These are phyloP conservation scores for Nasonia oneida DNA, from an alignment of 2,888 invertebrate genomes.

Conservation along the genomic window DNA sequence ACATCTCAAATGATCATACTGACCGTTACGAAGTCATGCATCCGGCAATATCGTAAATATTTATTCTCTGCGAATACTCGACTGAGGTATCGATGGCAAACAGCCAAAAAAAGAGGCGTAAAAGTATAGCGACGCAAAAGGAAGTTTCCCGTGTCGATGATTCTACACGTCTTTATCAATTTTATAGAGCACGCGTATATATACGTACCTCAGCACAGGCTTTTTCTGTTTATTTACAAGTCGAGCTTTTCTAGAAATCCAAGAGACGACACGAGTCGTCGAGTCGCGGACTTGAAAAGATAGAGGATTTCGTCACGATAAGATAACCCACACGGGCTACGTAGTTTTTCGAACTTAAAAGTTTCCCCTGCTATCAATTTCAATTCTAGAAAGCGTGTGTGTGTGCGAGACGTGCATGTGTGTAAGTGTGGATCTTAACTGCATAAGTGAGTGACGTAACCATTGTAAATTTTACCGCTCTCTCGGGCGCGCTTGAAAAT, in stretches of 20 bases:
- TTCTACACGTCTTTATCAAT: not conserved
- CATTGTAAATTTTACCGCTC: constrained; percentile 23
- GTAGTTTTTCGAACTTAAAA: not conserved
- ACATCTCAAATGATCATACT: not conserved
- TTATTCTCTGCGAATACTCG: not conserved
- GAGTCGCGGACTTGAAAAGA: constrained; percentile 19
- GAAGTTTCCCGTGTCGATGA: not conserved
- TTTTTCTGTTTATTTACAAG: constrained; percentile 26
- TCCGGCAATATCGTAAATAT: constrained; percentile 1
- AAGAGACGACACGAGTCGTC: not conserved
- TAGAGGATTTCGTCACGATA: constrained; percentile 33
- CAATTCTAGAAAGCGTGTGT: not conserved
- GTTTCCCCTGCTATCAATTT: constrained; percentile 4
- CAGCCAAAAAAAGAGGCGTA: not conserved
- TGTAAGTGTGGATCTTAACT: constrained; percentile 3
- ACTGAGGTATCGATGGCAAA: not conserved
- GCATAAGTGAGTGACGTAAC: constrained; percentile 20
- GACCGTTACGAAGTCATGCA: constrained; percentile 2
- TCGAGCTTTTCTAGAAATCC: constrained; percentile 10
- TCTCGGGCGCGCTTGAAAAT: not conserved
- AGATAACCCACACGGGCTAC: constrained; percentile 25
- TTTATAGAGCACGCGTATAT: not conserved
- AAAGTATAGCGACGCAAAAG: not conserved
- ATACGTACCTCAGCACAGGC: not conserved
- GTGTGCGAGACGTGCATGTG: not conserved